A percentile compares a stretch with the other conserved stretches of the same genome.
These are phyloP conservation scores for Platyrinchus mystaceus DNA, from an alignment of 2,797 vertebrate genomes.

Conservation along the genomic window DNA sequence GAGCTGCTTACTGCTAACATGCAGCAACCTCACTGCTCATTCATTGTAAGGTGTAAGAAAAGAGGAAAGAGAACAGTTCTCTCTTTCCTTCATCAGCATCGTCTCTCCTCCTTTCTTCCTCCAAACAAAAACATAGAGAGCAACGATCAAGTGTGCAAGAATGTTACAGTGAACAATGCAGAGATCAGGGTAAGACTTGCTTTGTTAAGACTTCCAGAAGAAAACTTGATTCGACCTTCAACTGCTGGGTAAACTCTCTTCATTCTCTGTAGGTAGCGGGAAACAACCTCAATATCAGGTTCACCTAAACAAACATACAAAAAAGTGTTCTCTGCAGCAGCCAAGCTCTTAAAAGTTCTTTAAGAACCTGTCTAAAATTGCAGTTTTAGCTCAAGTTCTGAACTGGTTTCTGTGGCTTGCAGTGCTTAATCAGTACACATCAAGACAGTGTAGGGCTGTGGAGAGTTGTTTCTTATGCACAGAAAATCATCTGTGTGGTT, in stretches of 20 bases:
- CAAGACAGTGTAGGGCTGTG: background rate
- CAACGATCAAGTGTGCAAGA: slow-evolving; percentile 43
- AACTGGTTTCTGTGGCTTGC: background rate
- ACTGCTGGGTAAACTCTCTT: slow-evolving; percentile 81
- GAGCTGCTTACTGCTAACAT: background rate
- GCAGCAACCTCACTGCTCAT: background rate
- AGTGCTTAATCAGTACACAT: background rate
- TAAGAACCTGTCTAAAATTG: background rate
- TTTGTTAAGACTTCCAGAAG: slow-evolving; percentile 48
- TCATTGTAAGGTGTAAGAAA: background rate
- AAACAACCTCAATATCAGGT: slow-evolving; percentile 82
- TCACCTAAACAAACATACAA: slow-evolving; percentile 77
- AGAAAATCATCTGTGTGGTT: background rate
- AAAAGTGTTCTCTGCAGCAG: background rate
- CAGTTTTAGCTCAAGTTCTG: background rate
- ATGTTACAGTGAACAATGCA: background rate
- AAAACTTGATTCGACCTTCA: slow-evolving; percentile 87
- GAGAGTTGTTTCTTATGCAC: background rate
- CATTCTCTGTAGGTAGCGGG: slow-evolving; percentile 81
- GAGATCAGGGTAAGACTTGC: slow-evolving; percentile 55
- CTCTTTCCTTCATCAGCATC: background rate
- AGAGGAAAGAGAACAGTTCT: background rate
- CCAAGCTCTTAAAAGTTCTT: background rate
- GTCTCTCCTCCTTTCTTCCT: background rate
- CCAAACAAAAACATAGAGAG: background rate